Evolutionary conservation across 1,140 invertebrate species (phyloP).

Genomic region (Drosophila carrolli): DNA sequence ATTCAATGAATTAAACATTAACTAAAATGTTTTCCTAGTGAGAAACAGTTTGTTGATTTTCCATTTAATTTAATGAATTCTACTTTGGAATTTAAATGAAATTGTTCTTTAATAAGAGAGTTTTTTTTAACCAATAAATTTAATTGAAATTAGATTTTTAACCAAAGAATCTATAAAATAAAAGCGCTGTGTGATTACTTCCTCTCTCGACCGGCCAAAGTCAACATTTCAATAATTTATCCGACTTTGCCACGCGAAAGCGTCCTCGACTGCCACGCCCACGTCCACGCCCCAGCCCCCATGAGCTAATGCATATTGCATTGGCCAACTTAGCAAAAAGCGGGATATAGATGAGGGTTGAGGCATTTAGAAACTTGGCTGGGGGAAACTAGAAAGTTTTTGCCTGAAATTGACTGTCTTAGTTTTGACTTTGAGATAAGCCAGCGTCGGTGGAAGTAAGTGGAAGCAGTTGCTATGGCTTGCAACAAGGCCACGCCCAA

Average conservation of each 20-base stretch:
- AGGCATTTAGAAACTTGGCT: constrained; percentile 21
- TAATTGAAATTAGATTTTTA: constrained; percentile 4
- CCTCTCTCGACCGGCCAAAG: constrained; percentile 8
- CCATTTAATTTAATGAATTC: too few relatives aligned
- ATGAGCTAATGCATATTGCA: constrained; percentile 62
- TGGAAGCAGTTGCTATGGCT: constrained; percentile 25
- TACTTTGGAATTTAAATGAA: neutral
- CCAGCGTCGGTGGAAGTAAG: constrained; percentile 17
- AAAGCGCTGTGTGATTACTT: neutral
- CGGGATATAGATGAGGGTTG: constrained; percentile 12
- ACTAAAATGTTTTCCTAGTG: too few relatives aligned
- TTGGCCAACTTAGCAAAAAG: constrained; percentile 41
- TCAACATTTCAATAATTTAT: constrained; percentile 55
- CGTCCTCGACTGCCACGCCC: constrained; percentile 12
- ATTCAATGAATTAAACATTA: too few relatives aligned
- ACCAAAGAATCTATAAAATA: constrained; percentile 4
- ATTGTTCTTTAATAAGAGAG: neutral
- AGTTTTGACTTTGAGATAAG: constrained; percentile 60
- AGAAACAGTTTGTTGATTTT: too few relatives aligned
- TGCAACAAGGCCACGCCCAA: constrained; percentile 45
- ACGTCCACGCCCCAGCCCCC: neutral
- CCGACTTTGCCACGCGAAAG: constrained; percentile 26
- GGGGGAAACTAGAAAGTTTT: constrained; percentile 41
- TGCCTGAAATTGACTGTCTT: constrained; percentile 62
- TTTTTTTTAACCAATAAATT: neutral